Conservation (phyloP, 2,888 invertebrate species). For the Cheilosia soror region DNA sequence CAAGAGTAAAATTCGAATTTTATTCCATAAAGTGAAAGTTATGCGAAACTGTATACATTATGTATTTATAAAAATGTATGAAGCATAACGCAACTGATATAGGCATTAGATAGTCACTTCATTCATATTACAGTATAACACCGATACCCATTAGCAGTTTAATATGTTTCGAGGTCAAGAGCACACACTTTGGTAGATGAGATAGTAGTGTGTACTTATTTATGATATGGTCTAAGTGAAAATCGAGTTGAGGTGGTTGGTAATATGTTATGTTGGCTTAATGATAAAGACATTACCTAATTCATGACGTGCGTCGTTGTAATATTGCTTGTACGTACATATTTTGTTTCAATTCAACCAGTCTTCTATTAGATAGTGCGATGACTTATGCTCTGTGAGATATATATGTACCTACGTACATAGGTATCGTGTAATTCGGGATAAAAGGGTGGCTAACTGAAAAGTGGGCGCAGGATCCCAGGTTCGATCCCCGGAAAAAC, state of each 20-base stretch:
- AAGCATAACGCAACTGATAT: neutral
- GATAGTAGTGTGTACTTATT: slow-evolving; percentile 58
- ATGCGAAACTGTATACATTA: slow-evolving; percentile 36
- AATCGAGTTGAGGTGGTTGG: slow-evolving; percentile 49
- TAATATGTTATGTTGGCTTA: neutral
- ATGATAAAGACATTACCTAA: neutral
- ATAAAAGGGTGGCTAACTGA: no score
- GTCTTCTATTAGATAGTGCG: no score
- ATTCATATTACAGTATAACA: slow-evolving; percentile 28
- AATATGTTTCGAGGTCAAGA: slow-evolving; percentile 69
- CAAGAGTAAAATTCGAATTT: slow-evolving; percentile 67
- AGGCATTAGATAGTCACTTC: neutral
- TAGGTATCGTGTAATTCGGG: no score
- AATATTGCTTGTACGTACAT: neutral
- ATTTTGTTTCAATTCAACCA: neutral
- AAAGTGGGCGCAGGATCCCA: no score
- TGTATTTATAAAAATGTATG: neutral
- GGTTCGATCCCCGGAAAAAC: no score
- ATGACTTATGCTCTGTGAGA: no score
- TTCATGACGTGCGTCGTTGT: neutral
- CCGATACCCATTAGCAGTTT: slow-evolving; percentile 61
- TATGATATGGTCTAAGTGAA: slow-evolving; percentile 44
- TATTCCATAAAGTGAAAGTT: slow-evolving; percentile 69
- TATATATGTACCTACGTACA: no score
- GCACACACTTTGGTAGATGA: slow-evolving; percentile 47